A percentile compares a stretch with the other conserved stretches of the same genome.
These are phyloP conservation scores for Hirtodrosophila cameraria DNA, from an alignment of 2,888 invertebrate genomes.

Conservation along the genomic window DNA sequence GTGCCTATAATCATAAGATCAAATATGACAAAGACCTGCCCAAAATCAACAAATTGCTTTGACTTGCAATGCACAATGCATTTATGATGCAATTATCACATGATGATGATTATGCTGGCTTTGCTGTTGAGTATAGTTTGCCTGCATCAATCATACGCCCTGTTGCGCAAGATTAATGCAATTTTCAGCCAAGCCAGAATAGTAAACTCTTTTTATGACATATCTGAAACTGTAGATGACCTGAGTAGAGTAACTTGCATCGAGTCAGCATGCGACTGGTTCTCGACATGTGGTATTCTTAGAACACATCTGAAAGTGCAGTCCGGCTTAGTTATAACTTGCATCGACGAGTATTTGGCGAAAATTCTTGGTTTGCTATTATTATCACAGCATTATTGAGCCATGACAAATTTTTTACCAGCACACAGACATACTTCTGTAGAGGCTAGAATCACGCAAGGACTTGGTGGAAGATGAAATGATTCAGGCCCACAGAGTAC, in stretches of 20 bases:
- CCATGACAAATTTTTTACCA: conserved; percentile 44
- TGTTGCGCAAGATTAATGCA: conserved; percentile 58
- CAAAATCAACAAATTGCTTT: too few relatives aligned
- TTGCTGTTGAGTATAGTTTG: too few relatives aligned
- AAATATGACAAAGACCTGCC: too few relatives aligned
- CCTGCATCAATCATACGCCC: conserved; percentile 66
- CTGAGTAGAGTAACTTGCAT: too few relatives aligned
- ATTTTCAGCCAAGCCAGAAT: not conserved
- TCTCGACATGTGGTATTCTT: not conserved
- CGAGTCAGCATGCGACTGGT: too few relatives aligned
- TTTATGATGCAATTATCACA: too few relatives aligned
- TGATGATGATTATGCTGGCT: too few relatives aligned
- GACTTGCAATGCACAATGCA: too few relatives aligned
- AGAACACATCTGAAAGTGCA: conserved; percentile 17
- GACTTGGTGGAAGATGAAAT: conserved; percentile 16
- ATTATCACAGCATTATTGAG: conserved; percentile 58
- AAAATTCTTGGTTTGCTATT: conserved; percentile 30
- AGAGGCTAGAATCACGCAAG: not conserved
- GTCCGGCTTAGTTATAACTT: conserved; percentile 14
- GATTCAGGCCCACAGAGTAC: conserved; percentile 22
- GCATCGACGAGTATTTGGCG: conserved; percentile 22
- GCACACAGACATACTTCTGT: conserved; percentile 7
- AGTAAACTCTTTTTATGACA: too few relatives aligned
- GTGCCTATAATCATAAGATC: too few relatives aligned
- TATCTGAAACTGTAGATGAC: too few relatives aligned